These are phyloP conservation scores for Vireo altiloquus DNA, from an alignment of 2,113 vertebrate species.

Conservation along the genomic window DNA sequence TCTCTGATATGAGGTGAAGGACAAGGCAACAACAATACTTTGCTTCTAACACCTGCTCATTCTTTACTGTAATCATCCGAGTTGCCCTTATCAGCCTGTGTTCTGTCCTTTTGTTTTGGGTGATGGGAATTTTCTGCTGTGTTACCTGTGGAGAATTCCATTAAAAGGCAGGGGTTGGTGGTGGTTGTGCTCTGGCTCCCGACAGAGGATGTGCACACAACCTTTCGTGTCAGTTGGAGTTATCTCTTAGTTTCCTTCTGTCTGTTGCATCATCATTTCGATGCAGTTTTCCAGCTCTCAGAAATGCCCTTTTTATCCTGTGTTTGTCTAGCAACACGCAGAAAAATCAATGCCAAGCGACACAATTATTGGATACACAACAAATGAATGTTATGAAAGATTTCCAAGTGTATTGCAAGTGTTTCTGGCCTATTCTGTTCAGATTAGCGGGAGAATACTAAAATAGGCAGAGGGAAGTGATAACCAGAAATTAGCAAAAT, in stretches of 20 bases:
- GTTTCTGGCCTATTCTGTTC: not conserved
- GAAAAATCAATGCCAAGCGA: accelerated
- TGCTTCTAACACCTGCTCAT: not conserved
- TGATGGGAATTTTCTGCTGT: not conserved
- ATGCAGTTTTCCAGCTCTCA: not conserved
- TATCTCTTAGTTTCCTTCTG: not conserved
- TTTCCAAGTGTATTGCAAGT: not conserved
- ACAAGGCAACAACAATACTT: not conserved
- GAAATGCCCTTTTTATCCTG: not conserved
- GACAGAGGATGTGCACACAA: too few species aligned
- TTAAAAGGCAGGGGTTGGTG: accelerated
- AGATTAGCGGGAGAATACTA: not conserved
- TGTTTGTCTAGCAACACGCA: not conserved
- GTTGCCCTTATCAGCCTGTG: not conserved
- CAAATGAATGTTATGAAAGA: not conserved
- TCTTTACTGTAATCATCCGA: not conserved
- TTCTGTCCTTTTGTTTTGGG: not conserved
- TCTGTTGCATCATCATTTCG: not conserved
- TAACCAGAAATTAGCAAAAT: not conserved
- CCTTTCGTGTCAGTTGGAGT: accelerated
- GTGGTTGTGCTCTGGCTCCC: not conserved
- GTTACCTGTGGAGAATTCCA: not conserved
- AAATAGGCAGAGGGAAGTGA: not conserved
- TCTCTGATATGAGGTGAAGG: not conserved
- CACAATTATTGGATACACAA: not conserved